These are phyloP conservation scores for Sardina pilchardus DNA, from an alignment of 2,113 vertebrate species.

Conservation along the genomic window DNA sequence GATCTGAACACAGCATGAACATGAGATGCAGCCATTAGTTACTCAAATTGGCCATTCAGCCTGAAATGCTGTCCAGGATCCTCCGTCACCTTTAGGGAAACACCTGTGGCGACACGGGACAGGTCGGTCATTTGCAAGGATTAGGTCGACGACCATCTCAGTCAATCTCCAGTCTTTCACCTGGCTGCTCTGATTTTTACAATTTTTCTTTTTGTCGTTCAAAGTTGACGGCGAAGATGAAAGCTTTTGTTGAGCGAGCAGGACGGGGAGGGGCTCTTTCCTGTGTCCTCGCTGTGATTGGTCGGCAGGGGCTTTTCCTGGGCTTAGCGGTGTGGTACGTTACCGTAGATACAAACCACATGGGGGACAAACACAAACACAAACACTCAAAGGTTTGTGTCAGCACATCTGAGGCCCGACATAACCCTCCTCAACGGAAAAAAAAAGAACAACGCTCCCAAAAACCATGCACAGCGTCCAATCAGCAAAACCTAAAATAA, in stretches of 20 bases:
- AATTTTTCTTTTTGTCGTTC: background rate
- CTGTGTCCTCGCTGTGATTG: background rate
- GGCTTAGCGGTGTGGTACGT: background rate
- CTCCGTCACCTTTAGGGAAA: background rate
- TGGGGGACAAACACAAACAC: background rate
- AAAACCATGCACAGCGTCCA: background rate
- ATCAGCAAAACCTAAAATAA: background rate
- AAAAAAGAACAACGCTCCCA: background rate
- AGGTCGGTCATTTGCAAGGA: background rate
- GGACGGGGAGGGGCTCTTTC: background rate
- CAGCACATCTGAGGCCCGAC: constrained; percentile 1
- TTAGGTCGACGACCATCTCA: background rate
- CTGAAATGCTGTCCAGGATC: background rate
- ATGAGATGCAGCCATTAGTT: background rate
- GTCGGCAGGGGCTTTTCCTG: constrained; percentile 3
- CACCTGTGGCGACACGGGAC: background rate
- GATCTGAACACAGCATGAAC: too few species aligned
- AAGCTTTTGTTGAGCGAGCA: background rate
- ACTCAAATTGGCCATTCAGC: background rate
- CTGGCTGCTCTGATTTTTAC: background rate
- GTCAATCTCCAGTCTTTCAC: background rate
- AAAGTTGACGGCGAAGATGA: background rate
- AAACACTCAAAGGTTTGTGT: background rate
- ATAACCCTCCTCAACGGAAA: background rate
- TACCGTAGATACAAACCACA: background rate